Evolutionary conservation across 1,140 invertebrate species (phyloP), one percentile per base, ranked within the genome.

Genomic region (Aleiodes sp.): DNA sequence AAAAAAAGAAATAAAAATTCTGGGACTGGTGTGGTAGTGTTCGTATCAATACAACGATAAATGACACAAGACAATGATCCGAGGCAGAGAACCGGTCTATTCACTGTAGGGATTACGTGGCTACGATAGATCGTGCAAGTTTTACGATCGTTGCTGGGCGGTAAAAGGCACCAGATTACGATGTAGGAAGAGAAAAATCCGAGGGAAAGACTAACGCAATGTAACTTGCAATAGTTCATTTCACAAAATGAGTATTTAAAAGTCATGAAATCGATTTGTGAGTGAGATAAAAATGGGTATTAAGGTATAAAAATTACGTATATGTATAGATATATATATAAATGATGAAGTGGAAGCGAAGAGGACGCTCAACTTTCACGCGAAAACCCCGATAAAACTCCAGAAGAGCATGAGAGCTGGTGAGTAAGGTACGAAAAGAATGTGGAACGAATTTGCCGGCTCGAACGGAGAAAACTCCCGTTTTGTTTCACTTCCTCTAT

Each of bases 391-490:
- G 63, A 65, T 65, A 52, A 39, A 66, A 59, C 56, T 67, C 52
- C 21, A 12, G 56, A 35, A 39, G 14, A 56, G 29, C 14, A 31
- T 8, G 33, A 39, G 31, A 14, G 10, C 7, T 21, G 41, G 65
- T 67, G 65, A 59, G 52, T 60, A 67, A 67, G 65, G 65, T 60
- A 14, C 64, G 21, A 35, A 57, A 67, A 35, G 65, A 67, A 67
- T 67, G 65, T 67, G 65, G 65, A 67, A 60, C 65, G 35, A 67
- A 67, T 67, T 67, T 60, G 35, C 65, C 26, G 65, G 56, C 26
- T 60, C 33, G 29, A 67, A 39, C 65, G 65, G 60, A 39, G 65
- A 67, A 67, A 67, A 67, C 65, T 67, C 56, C 65, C 65, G 52
- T 67, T 67, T 52, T 19, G 16, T 67, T 57, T 35, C 43, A 28